Evolutionary conservation across 1,140 invertebrate genomes (phyloP), one percentile per base, ranked within the genome.

Genomic region (Teleogryllus occipitalis): DNA sequence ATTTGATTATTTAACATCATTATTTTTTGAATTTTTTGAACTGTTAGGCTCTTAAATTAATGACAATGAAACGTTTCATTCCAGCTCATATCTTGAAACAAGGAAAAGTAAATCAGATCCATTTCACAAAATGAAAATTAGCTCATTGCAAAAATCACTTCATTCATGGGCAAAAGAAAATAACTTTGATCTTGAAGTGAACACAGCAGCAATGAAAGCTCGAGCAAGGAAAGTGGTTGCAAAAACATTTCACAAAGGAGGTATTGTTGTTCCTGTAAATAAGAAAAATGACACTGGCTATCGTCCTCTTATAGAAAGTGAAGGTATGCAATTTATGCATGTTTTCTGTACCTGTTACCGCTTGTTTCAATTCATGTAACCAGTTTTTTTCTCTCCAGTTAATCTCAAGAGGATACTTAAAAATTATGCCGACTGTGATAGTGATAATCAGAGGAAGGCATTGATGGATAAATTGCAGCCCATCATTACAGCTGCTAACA

Each of bases 251-350:
- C 95, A 97, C 86, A 90, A 90, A 81, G 92, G 92, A 81, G 97
- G 97, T 5, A 92, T 98, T 84, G 94, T 97, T 65, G 96, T 98
- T 7, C 95, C 96, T 4, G 93, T 93, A 80, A 89, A 96, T 83
- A 92, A 92, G 81, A 93, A 93, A 85, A 92, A 92, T 6, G 88
- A 94, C 83, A 83, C 96, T 8, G 96, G 96, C 3, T 97, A 97
- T 82, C 89, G 96, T 80, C 88, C 90, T 78, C 87, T 97, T 8
- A 89, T 90, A 80, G 92, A 93, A 82, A 92, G 89, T 75, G 90
- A 95, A 86, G 90, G 94, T 93, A 39, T 39, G 27, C 27, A 39
- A 39, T 39, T 39, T 5, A 39, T 54, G 65, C 39, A 39, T 75
- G 78, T 18, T 77, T 75, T 21, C 21, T 22, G n/a, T 14, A 5